Base-by-base conservation (phyloP, 30 jellyfish, hydroid and myxozoan genomes). In the Haliclystus octoradiatus region DNA sequence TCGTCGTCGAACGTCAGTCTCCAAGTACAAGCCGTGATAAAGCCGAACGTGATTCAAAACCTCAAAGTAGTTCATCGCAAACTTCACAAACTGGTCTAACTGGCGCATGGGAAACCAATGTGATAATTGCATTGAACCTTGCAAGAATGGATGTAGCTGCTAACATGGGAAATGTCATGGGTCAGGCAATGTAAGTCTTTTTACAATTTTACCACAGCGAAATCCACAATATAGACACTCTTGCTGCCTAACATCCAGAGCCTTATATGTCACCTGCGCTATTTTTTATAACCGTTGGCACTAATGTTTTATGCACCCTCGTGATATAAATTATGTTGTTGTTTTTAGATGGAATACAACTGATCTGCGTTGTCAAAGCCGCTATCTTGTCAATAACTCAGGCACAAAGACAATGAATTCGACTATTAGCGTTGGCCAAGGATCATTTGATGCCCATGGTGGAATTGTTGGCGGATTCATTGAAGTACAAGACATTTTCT, bases 111-210 rank as follows among this genome's bases (percentile, higher is more conserved):
- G 77, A 88, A 63, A 88, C 82, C 23, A 64, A 71, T 23, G 83
- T 88, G 28, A 71, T 69, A 0, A 46, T 88, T 65, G 87, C 93
- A 14, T 30, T 88, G 35, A 80, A 88, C 62, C 50, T 88, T 29
- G 72, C 97, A 26, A 80, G 92, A 24, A 52, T 88, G 73, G 97
- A 88, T 63, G 97, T 88, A 27, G 75, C 94, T 5, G 79, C 97
- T 0, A 88, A 88, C 78, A 88, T 81, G 94, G 97, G 97, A 34
- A 88, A 88, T 76, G 94, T 80, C 46, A 88, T 88, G 97, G 97
- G 97, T 22, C 97, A 88, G 72, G 93, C 90, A 19, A 70, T 80
- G 97, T 88, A 70, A 88, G 94, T 74, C 22, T 26, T 25, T 0
- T 26, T 0, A 22, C 27, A 7, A 7, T 23, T 26, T 9, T 64